These are phyloP conservation scores for Fistularia commersonii DNA, from an alignment of 2,797 vertebrate genomes.

Conservation along the genomic window DNA sequence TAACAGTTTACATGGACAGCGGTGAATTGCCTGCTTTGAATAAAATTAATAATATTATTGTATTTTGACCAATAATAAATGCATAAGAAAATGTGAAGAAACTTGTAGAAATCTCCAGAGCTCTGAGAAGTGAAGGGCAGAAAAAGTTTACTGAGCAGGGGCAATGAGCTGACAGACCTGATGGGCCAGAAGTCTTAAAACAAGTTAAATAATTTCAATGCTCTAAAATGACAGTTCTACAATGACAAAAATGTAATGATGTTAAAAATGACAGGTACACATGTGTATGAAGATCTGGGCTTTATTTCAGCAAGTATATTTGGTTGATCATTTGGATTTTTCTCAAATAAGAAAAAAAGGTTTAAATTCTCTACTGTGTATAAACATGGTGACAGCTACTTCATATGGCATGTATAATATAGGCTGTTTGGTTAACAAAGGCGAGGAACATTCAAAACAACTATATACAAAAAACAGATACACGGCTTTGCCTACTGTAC, in stretches of 20 bases:
- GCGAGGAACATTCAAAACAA: constrained; percentile 52
- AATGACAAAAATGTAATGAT: background rate
- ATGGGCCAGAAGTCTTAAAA: background rate
- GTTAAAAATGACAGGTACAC: constrained; percentile 5
- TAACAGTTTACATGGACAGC: too few relatives aligned
- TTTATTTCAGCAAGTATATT: constrained; percentile 66
- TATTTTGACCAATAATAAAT: too few relatives aligned
- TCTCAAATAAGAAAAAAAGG: constrained; percentile 28
- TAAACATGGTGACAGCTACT: constrained; percentile 74
- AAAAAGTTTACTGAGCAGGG: background rate
- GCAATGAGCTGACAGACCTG: too few relatives aligned
- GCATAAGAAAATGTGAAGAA: too few relatives aligned
- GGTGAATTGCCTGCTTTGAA: too few relatives aligned
- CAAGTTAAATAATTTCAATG: background rate
- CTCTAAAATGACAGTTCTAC: background rate
- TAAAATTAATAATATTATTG: too few relatives aligned
- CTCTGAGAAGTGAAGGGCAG: too few relatives aligned
- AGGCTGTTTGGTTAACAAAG: constrained; percentile 70
- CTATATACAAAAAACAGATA: constrained; percentile 71
- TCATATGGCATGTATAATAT: constrained; percentile 70
- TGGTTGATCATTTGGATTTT: constrained; percentile 55
- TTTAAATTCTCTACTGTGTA: constrained; percentile 65
- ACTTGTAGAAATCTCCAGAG: too few relatives aligned
- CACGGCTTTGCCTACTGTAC: constrained; percentile 44
- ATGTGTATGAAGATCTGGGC: constrained; percentile 37